Base-by-base conservation (phyloP, 1,140 invertebrate species). In the Aphidius gifuensis region DNA sequence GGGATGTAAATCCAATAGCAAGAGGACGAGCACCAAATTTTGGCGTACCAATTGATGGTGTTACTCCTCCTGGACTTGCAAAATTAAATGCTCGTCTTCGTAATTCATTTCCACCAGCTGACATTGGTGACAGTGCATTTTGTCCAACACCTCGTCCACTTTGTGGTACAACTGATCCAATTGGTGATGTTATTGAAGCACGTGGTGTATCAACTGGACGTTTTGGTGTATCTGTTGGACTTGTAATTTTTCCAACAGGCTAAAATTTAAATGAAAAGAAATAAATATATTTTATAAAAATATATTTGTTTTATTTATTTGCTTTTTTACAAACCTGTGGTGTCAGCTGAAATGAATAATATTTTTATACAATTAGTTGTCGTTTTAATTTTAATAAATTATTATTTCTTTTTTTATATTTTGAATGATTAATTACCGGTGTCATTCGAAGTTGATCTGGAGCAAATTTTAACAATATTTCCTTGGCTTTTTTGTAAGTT, bases 401-500 rank as follows among this genome's bases (percentile, higher is more conserved):
- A 43, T 11, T 44, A 44, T 2, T 46, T 5, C 51, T 44, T 61
- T 54, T 49, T 38, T 40, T 51, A 46, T 47, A 54, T 58, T n/a
- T 49, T 58, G 58, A 42, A 51, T 53, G 11, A 7, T 44, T 55
- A 23, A 54, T 72, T 65, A 78, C 76, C 42, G 73, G 69, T 54
- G 72, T 73, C 68, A 78, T 80, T 66, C 74, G 72, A 9, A 88
- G 72, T 70, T 87, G 83, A 64, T 88, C 85, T 44, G 87, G 87
- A 58, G 89, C 93, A 85, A 90, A 97, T 76, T 92, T 94, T 73
- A 95, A 89, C 56, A 97, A 81, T 69, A 97, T 93, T 78, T 93
- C 89, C 81, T 92, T 94, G 3, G 94, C 94, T 71, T 95, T 93
- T 83, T 98, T 98, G 77, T 97, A 99, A 2, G 94, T 98, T 82